Evolutionary conservation across 1,140 invertebrate genomes (phyloP).

Genomic region (Drosophila serrata): DNA sequence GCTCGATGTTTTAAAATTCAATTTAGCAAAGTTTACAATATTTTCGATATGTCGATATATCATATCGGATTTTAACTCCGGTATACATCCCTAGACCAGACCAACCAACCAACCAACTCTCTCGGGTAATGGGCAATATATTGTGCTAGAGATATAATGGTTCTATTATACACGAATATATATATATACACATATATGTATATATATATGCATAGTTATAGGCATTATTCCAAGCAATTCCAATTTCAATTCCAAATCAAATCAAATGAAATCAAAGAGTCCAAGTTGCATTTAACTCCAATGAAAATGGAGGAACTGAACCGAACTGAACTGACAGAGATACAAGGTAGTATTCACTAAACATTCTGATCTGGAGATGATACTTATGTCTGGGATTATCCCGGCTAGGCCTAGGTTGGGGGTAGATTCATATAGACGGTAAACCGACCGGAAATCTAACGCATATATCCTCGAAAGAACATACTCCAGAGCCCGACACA

Average conservation of each 20-base stretch:
- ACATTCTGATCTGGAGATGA: slow-evolving; percentile 32
- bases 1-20: not conserved
- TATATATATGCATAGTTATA: slow-evolving; percentile 45
- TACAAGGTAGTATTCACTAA: slow-evolving; percentile 24
- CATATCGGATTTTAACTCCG: not conserved
- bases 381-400: slow-evolving; percentile 15
- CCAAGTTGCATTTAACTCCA: slow-evolving; percentile 48
- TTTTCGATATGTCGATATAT: not conserved
- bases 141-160: slow-evolving; percentile 33
- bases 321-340: slow-evolving; percentile 18
- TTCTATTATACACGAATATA: slow-evolving; percentile 47
- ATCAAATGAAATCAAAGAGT: slow-evolving; percentile 22
- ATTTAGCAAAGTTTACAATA: not conserved
- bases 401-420: not conserved
- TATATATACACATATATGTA: slow-evolving; percentile 29
- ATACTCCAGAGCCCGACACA: slow-evolving; percentile 1
- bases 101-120: slow-evolving; percentile 27
- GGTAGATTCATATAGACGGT: not conserved
- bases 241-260: slow-evolving; percentile 34
- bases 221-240: slow-evolving; percentile 23
- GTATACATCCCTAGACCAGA: slow-evolving; percentile 11
- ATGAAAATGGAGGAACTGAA: slow-evolving; percentile 22
- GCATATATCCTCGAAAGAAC: slow-evolving; percentile 9
- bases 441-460: not conserved
- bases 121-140: slow-evolving; percentile 49